Conservation (phyloP, 2,113 vertebrate species). For the Saiga tatarica region DNA sequence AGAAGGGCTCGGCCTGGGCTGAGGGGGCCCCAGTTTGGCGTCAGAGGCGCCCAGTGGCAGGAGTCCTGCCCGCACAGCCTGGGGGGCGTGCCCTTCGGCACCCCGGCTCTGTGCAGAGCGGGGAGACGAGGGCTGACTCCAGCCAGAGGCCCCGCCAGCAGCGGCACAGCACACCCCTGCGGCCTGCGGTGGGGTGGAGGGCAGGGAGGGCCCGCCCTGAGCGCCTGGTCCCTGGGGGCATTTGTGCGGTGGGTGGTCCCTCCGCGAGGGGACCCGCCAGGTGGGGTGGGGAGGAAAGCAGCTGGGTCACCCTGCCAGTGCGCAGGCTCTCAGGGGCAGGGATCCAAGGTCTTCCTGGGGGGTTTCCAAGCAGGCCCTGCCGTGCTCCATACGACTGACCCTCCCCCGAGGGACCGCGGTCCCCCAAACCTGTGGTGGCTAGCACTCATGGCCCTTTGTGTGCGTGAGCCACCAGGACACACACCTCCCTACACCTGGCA, state of each 20-base stretch:
- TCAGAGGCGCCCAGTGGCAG: not conserved
- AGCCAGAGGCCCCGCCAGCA: not conserved
- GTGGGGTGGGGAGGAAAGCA: not conserved
- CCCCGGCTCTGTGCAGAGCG: not conserved
- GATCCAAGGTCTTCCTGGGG: not conserved
- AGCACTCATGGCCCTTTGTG: not conserved
- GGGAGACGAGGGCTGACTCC: not conserved
- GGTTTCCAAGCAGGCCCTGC: not conserved
- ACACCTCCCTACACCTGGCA: accelerated
- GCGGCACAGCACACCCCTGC: not conserved
- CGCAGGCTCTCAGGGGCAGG: too few species aligned
- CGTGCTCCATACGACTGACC: not conserved
- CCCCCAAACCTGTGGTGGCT: not conserved
- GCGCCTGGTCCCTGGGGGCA: not conserved
- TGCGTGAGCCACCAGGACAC: not conserved
- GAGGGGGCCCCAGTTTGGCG: not conserved
- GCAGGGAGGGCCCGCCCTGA: not conserved
- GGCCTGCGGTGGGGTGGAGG: not conserved
- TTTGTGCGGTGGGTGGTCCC: not conserved
- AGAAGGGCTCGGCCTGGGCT: not conserved
- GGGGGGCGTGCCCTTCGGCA: not conserved
- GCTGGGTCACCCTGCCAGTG: not conserved
- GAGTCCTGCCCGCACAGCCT: not conserved
- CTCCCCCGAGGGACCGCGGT: not conserved
- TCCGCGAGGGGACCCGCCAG: not conserved